Evolutionary conservation across 2,113 vertebrate genomes (phyloP).

Genomic region (Helogale parvula): DNA sequence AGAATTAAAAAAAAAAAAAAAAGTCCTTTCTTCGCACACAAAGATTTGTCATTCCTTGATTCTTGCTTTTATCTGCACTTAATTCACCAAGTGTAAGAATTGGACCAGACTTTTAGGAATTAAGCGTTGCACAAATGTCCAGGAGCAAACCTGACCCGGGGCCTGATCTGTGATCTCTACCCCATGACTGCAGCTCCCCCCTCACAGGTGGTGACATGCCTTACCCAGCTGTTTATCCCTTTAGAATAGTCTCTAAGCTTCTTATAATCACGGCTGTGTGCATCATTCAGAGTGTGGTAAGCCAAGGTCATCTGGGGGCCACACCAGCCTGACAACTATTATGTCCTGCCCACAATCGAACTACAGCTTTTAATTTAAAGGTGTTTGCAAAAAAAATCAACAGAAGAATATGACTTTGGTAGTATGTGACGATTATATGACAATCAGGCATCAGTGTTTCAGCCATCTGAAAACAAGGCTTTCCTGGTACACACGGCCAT

Average conservation of each 20-base stretch:
- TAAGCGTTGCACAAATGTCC: not conserved
- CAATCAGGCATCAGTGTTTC: too few relatives aligned
- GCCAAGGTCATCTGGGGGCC: too few relatives aligned
- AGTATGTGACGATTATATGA: not conserved
- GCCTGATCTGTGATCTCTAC: fast-evolving
- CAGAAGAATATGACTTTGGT: not conserved
- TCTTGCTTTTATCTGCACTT: not conserved
- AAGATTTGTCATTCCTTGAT: not conserved
- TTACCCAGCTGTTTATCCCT: not conserved
- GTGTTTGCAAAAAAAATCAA: not conserved
- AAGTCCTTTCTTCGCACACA: not conserved
- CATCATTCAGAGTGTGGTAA: not conserved
- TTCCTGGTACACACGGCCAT: fast-evolving
- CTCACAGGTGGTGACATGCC: fast-evolving
- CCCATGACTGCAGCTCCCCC: fast-evolving
- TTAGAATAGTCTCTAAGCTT: not conserved
- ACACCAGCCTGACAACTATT: not conserved
- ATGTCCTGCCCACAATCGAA: too few relatives aligned
- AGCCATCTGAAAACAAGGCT: not conserved
- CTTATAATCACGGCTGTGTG: not conserved
- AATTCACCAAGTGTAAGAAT: not conserved
- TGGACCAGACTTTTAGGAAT: not conserved
- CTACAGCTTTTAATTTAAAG: not conserved
- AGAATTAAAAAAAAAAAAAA: too few relatives aligned
- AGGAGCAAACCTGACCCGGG: fast-evolving